Conservation (phyloP, 2,113 vertebrate genomes). For the Colius striatus region DNA sequence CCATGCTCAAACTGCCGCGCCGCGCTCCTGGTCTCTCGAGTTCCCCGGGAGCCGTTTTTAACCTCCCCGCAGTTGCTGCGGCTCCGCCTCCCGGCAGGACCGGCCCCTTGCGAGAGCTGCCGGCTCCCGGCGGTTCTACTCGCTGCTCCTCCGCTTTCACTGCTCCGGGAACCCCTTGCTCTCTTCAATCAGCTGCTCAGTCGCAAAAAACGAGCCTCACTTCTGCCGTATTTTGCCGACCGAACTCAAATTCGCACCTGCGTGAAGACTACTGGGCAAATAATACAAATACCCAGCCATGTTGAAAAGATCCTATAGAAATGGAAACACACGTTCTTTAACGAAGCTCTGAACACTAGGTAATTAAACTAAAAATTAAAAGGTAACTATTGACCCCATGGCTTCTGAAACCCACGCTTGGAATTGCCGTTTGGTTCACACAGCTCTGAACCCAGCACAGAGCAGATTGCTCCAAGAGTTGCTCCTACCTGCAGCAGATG, state of each 20-base stretch:
- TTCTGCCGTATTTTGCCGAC: too few species aligned
- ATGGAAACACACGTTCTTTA: not conserved
- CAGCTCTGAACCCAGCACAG: not conserved
- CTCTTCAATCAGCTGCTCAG: too few species aligned
- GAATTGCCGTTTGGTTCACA: not conserved
- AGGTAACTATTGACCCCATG: not conserved
- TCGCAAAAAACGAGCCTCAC: too few species aligned
- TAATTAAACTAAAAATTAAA: not conserved
- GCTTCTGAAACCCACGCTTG: not conserved
- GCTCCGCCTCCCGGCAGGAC: too few species aligned
- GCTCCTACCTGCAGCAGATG: not conserved
- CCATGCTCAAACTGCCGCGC: too few species aligned
- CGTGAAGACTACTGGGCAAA: not conserved
- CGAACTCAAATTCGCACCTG: not conserved
- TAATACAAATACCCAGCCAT: not conserved
- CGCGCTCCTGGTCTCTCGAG: too few species aligned
- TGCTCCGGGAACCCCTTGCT: too few species aligned
- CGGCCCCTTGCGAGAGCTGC: too few species aligned
- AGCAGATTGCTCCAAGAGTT: not conserved
- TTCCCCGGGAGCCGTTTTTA: too few species aligned
- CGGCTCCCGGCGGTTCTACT: too few species aligned
- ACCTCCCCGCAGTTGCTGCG: too few species aligned
- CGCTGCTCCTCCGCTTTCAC: too few species aligned
- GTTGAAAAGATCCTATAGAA: not conserved
- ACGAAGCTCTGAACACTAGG: not conserved